Conservation (phyloP, 2,888 invertebrate species). For the Phorcus lineatus region DNA sequence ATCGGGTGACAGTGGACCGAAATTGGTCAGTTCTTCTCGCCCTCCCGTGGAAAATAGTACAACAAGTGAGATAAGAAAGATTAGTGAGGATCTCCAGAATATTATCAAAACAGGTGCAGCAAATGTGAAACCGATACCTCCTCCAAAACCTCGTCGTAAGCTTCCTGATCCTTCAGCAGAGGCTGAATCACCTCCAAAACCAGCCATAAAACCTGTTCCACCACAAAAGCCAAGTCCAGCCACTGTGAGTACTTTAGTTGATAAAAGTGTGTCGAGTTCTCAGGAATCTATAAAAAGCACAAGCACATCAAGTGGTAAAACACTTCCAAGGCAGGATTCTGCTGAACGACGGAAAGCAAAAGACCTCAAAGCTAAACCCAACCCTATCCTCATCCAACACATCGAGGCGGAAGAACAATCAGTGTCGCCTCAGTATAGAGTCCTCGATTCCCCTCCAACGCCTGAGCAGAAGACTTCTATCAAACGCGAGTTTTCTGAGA, state of each 20-base stretch:
- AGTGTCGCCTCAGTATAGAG: conserved; percentile 68
- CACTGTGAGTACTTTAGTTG: neutral
- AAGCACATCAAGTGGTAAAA: conserved; percentile 3
- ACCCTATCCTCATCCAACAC: conserved; percentile 62
- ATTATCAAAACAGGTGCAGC: conserved; percentile 40
- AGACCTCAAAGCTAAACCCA: conserved; percentile 66
- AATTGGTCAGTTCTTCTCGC: neutral
- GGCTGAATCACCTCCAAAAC: conserved; percentile 50
- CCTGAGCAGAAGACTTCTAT: conserved; percentile 64
- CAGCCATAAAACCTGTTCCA: conserved; percentile 7
- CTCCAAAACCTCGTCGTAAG: conserved; percentile 58
- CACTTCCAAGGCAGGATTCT: conserved; percentile 53
- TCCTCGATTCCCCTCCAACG: conserved; percentile 71
- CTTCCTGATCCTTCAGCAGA: conserved; percentile 66
- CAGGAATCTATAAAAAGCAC: conserved; percentile 5
- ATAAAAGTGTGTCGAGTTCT: neutral
- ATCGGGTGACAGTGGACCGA: neutral
- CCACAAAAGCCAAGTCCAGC: neutral
- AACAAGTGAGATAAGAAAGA: conserved; percentile 44
- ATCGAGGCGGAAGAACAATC: conserved; percentile 64
- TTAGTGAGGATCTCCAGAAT: conserved; percentile 47
- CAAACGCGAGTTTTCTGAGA: conserved; percentile 67
- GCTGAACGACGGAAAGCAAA: conserved; percentile 63
- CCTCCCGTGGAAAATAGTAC: conserved; percentile 34
- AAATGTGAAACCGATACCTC: conserved; percentile 46